Conservation (phyloP, 2,113 vertebrate genomes). For the Peucedramus taeniatus region DNA sequence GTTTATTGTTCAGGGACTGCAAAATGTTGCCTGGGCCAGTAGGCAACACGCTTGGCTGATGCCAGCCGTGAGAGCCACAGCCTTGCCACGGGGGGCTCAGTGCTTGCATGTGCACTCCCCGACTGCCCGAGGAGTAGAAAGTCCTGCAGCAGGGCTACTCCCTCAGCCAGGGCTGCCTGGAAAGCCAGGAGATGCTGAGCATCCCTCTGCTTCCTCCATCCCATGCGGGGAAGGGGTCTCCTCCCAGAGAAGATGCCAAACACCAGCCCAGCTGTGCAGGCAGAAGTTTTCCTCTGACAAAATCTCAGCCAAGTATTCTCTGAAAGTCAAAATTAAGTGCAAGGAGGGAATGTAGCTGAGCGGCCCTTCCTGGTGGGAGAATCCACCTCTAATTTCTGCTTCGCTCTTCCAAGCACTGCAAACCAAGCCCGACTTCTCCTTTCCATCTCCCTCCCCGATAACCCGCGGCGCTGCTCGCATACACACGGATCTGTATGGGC, state of each 20-base stretch:
- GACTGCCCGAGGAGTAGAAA: neutral
- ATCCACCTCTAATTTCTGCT: neutral
- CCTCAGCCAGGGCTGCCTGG: neutral
- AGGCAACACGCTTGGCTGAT: neutral
- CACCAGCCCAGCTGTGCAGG: neutral
- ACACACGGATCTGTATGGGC: accelerated
- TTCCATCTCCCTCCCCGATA: neutral
- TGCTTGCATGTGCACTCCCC: neutral
- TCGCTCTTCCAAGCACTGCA: neutral
- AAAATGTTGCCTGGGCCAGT: neutral
- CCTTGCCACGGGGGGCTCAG: neutral
- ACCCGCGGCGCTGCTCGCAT: accelerated
- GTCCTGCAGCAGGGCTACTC: neutral
- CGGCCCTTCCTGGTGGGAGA: neutral
- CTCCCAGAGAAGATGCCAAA: neutral
- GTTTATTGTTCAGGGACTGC: neutral
- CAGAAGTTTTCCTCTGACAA: neutral
- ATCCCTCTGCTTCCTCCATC: neutral
- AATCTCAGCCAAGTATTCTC: neutral
- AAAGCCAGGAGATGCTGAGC: neutral
- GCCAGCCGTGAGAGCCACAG: neutral
- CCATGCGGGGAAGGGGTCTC: neutral
- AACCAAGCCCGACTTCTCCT: neutral
- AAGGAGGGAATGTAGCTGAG: neutral
- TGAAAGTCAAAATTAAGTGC: neutral